Evolutionary conservation across 2,113 vertebrate genomes (phyloP), one percentile per base, ranked within the genome.

Genomic region (Reinhardtius hippoglossoides): DNA sequence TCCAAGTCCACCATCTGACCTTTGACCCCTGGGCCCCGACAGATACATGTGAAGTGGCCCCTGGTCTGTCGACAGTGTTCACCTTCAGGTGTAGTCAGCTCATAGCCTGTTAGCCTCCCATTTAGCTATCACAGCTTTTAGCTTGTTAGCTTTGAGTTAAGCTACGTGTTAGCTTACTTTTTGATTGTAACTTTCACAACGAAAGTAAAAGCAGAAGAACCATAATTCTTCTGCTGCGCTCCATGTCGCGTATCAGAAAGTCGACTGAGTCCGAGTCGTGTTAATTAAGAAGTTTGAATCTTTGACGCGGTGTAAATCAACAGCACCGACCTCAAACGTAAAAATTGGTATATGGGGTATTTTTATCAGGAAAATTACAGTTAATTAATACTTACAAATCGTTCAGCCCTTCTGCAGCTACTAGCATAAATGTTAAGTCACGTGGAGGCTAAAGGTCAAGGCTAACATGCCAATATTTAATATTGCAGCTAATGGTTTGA

Each of bases 1-100:
- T 88, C 86, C 66, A 89, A 89, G 73, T 89, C 82, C 68, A 87
- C 79, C 67, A 82, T 86, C 67, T 86, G 81, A 84, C 63, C 50
- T 35, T 9, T 71, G 57, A 71, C 67, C 23, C 9, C 5, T 14
- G 9, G 27, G 16, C 50, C 18, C 50, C 14, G 6, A 9, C n/a
- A 24, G 5, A 16, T 4, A 5, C 15, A 50, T 5, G 60, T n/a
- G 12, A 48, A 2, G 16, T 1, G 31, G 20, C 31, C 59, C 59
- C 24, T 20, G 12, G 37, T 21, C 37, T 63, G 37, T 63, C 37
- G 21, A 40, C 20, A 23, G 35, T 24, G 61, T 64, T 27, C 46
- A 24, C 13, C n/a, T 44, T 42, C 23, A 23, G 52, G 54, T 56
- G 8, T 6, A 24, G n/a, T 56, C 40, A 44, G 63, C 63, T 50